Base-by-base conservation (phyloP, 2,888 invertebrate genomes). In the Drepana falcataria region DNA sequence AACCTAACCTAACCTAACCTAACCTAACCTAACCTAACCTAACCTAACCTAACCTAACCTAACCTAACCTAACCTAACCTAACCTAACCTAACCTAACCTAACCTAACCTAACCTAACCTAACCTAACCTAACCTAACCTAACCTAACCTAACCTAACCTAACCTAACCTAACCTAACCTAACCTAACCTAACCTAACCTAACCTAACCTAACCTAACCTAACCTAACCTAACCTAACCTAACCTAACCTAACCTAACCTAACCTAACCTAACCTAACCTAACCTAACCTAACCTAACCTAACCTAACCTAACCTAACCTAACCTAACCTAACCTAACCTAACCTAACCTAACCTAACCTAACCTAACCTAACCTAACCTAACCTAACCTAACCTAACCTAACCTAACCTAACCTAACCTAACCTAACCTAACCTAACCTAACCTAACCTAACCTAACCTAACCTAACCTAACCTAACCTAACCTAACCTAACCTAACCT, bases 401-500 rank as follows among this genome's bases (percentile, higher is more conserved):
- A 53, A 56, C 56, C 56, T 56, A 56, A 56, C 56, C 53, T 56
- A 53, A 56, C 56, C 56, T 56, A 56, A 56, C 56, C 56, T 56
- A 53, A 56, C 56, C 56, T 56, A 56, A 56, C 56, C 56, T 56
- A 53, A 56, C 56, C 56, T 56, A 56, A 56, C 56, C 56, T 56
- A 53, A 56, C 56, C 56, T 56, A 56, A 56, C 56, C 56, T 56
- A 56, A 56, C 56, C 53, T 53, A 56, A 56, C 56, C 53, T 56
- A 56, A 56, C 56, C 56, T 56, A 56, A 56, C 56, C 56, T 56
- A 56, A 55, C 55, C 55, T 55, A 53, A 56, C 55, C 55, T 56
- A 54, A 57, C 57, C 54, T 54, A 54, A 54, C 57, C 57, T 57
- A 57, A 57, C 54, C 57, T 57, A 57, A 57, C 57, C 57, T 57